Percentiles rank a stretch among this genome's conserved stretches.
Conservation (phyloP, 2,888 invertebrate genomes). For the Polymixis lichenea region DNA sequence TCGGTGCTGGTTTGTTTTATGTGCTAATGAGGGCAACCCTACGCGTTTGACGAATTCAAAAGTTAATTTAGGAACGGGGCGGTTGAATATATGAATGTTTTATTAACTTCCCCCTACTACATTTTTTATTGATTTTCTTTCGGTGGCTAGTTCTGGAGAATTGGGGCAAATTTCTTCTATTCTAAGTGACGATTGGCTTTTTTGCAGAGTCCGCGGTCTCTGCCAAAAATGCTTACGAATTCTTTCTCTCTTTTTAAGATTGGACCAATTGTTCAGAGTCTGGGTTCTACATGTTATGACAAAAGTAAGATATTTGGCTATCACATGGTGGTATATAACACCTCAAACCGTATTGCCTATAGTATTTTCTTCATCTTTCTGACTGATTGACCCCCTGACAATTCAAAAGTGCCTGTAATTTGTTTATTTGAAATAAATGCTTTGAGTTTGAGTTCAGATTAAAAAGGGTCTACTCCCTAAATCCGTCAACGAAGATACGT, state of each 20-base stretch:
- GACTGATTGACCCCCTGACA: too few species aligned
- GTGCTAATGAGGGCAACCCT: conserved; percentile 76
- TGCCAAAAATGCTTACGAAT: conserved; percentile 23
- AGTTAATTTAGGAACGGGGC: conserved; percentile 73
- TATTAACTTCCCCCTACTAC: conserved; percentile 64
- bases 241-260: conserved; percentile 2
- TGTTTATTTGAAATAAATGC: too few species aligned
- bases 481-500: too few species aligned
- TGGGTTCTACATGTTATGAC: not conserved
- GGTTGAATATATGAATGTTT: conserved; percentile 76
- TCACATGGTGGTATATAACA: not conserved
- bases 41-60: conserved; percentile 75
- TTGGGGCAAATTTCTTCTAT: conserved; percentile 42
- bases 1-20: conserved; percentile 72
- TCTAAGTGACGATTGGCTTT: conserved; percentile 6
- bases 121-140: conserved; percentile 61
- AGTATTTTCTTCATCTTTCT: too few species aligned
- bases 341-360: not conserved
- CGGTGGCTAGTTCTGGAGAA: conserved; percentile 66
- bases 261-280: conserved; percentile 26
- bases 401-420: too few species aligned
- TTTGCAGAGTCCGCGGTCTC: conserved; percentile 13
- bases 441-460: not conserved
- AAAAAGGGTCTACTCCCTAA: too few species aligned
- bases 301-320: not conserved